Percentiles rank a stretch among this genome's conserved stretches.
Evolutionary conservation across 2,113 vertebrate species (phyloP).

Genomic region (Rutilus rutilus): DNA sequence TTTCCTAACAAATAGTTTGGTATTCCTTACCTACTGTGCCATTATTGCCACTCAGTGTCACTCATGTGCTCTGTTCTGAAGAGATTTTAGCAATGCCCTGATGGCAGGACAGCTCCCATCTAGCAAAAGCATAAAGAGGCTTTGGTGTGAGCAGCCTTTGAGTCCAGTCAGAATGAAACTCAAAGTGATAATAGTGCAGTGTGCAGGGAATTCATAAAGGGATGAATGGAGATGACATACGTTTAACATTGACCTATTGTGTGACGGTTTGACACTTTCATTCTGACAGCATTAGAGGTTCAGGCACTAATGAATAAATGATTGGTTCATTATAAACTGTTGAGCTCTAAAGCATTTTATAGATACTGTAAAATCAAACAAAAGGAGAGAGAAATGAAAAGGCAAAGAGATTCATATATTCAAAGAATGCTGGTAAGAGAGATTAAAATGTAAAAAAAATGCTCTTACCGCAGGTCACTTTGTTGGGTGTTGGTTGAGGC

Average conservation of each 20-base stretch:
- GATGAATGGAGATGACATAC: conserved; percentile 5
- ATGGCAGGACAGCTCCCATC: conserved; percentile 29
- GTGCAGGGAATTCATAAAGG: conserved; percentile 5
- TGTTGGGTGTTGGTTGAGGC: conserved; percentile 63
- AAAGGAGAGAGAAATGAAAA: not conserved
- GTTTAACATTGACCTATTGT: conserved; percentile 21
- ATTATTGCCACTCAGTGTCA: conserved; percentile 26
- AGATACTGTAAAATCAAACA: not conserved
- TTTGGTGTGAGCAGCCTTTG: conserved; percentile 13
- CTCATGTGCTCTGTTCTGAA: conserved; percentile 34
- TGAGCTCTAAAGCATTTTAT: not conserved
- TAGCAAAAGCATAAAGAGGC: conserved; percentile 31
- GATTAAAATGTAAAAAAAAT: not conserved
- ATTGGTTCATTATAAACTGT: conserved; percentile 11
- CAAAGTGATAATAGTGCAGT: conserved; percentile 20
- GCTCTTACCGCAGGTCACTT: conserved; percentile 87
- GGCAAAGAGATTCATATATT: conserved; percentile 18
- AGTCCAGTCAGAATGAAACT: conserved; percentile 23
- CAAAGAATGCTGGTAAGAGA: conserved; percentile 11
- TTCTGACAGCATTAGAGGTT: conserved; percentile 14
- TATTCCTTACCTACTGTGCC: conserved; percentile 32
- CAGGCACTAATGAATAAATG: conserved; percentile 11
- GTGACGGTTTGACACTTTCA: not conserved
- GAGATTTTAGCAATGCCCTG: conserved; percentile 39
- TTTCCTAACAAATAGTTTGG: not conserved